Conservation (phyloP, 2,113 vertebrate species). For the Pycnonotus jocosus region DNA sequence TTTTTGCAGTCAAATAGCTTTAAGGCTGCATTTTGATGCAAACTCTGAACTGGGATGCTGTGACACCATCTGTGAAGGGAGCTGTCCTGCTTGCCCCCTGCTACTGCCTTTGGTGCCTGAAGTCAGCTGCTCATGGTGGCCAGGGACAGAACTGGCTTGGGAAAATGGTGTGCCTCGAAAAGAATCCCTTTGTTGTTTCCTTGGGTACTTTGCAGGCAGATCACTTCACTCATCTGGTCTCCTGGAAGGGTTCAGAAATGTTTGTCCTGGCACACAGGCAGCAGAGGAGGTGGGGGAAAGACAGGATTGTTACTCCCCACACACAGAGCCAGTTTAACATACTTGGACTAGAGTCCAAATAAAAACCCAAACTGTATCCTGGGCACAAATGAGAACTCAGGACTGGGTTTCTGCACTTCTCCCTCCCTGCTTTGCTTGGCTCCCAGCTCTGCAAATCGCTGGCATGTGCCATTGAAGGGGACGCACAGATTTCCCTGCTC, state of each 20-base stretch:
- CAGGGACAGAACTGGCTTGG: background rate
- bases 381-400: background rate
- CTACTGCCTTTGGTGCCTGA: background rate
- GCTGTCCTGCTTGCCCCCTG: background rate
- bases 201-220: constrained; percentile 47
- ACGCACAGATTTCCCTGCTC: background rate
- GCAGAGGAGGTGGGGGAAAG: background rate
- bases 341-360: background rate
- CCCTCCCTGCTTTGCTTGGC: background rate
- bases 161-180: background rate
- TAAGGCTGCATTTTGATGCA: background rate
- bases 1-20: background rate
- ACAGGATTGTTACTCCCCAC: background rate
- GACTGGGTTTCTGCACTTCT: background rate
- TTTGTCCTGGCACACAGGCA: background rate
- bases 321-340: background rate
- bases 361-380: background rate
- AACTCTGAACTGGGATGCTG: background rate
- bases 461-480: background rate
- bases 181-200: constrained; percentile 37
- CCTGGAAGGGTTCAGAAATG: background rate
- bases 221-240: constrained; percentile 17
- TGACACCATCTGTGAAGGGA: background rate
- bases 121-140: background rate
- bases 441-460: fast-evolving